phyloP scores from a whole-genome alignment of 2,888 invertebrate genomes.

The Syritta pipiens region DNA sequence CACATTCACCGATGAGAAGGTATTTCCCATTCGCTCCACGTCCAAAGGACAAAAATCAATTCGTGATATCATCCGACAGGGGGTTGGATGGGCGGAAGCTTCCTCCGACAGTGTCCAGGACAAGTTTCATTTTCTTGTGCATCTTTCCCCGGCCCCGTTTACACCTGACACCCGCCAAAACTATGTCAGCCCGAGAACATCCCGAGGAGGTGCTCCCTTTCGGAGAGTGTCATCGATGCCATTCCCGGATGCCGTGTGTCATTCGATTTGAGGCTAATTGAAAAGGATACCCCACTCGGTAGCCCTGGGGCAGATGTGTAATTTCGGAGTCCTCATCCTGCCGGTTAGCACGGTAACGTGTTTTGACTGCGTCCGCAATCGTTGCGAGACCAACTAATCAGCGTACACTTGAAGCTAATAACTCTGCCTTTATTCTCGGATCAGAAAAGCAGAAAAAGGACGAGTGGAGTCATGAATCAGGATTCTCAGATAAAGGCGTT shows the following conservation, averaged over 20 bases:
- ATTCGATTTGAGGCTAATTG: conserved; percentile 66
- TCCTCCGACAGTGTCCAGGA: conserved; percentile 34
- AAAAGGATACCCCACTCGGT: conserved; percentile 56
- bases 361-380: conserved; percentile 53
- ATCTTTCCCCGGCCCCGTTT: conserved; percentile 50
- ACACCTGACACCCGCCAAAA: conserved; percentile 69
- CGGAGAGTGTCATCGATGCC: conserved; percentile 34
- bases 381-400: conserved; percentile 57
- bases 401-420: conserved; percentile 57
- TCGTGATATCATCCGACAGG: conserved; percentile 62
- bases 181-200: conserved; percentile 61
- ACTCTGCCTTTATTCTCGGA: conserved; percentile 56
- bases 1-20: conserved; percentile 55
- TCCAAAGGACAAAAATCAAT: conserved; percentile 64
- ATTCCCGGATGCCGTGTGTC: conserved; percentile 51
- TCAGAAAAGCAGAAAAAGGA: conserved; percentile 1
- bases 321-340: conserved; percentile 51
- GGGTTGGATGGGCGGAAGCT: no score
- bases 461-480: conserved; percentile 44
- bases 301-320: conserved; percentile 43
- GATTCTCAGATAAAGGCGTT: conserved; percentile 42
- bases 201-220: conserved; percentile 25
- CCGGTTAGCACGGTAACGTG: conserved; percentile 60
- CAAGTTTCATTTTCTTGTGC: conserved; percentile 56
- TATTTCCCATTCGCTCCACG: conserved; percentile 60